Evolutionary conservation across 2,888 invertebrate genomes (phyloP).

Genomic region (Ochropleura leucogaster): DNA sequence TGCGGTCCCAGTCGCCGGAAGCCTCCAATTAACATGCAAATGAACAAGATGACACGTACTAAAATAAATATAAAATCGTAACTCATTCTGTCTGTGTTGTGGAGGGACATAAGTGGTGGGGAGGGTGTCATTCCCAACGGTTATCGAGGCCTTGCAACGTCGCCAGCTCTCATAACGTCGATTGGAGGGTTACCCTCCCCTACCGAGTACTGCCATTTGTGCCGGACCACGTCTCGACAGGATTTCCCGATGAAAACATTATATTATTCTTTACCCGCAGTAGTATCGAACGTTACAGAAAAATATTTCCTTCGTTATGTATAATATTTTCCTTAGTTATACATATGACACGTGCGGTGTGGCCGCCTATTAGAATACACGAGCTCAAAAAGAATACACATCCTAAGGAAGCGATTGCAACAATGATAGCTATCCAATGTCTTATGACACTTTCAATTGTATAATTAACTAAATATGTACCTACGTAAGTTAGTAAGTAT

Average conservation of each 20-base stretch:
- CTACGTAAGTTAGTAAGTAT: background rate
- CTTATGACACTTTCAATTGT: background rate
- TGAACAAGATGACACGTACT: slow-evolving; percentile 48
- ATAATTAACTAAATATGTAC: background rate
- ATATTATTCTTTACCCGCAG: slow-evolving; percentile 44
- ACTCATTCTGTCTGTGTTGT: slow-evolving; percentile 53
- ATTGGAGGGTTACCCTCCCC: slow-evolving; percentile 51
- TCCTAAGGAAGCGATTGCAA: slow-evolving; percentile 10
- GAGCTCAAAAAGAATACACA: background rate
- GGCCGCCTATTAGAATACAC: slow-evolving; percentile 8
- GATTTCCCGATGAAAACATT: slow-evolving; percentile 56
- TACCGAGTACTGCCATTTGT: slow-evolving; percentile 59
- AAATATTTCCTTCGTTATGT: slow-evolving; percentile 23
- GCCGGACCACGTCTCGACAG: slow-evolving; percentile 62
- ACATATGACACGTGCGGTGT: slow-evolving; percentile 20
- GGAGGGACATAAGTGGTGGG: slow-evolving; percentile 40
- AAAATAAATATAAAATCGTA: slow-evolving; percentile 55
- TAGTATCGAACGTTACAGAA: slow-evolving; percentile 16
- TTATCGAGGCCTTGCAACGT: slow-evolving; percentile 10
- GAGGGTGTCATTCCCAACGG: slow-evolving; percentile 31
- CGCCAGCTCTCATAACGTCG: slow-evolving; percentile 39
- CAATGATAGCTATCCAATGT: background rate
- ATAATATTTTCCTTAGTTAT: slow-evolving; percentile 22
- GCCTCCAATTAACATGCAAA: slow-evolving; percentile 59
- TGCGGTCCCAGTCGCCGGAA: too few relatives aligned